A percentile compares a stretch with the other conserved stretches of the same genome.
Evolutionary conservation across 2,113 vertebrate species (phyloP).

Genomic region (Acanthisitta chloris): DNA sequence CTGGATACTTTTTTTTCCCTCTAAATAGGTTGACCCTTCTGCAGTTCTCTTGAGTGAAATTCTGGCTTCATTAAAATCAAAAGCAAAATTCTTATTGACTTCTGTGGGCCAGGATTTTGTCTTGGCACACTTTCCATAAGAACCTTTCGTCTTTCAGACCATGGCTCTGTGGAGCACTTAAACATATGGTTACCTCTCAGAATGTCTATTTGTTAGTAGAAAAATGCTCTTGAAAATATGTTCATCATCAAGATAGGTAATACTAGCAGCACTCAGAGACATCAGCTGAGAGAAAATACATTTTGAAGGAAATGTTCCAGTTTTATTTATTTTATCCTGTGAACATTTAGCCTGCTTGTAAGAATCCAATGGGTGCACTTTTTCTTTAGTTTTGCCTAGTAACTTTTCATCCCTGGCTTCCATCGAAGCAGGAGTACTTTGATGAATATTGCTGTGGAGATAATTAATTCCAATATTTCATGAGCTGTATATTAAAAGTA

Average conservation of each 20-base stretch:
- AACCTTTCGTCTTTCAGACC: constrained; percentile 13
- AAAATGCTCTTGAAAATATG: constrained; percentile 49
- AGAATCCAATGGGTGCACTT: not conserved
- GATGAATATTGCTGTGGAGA: not conserved
- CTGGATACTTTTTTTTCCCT: not conserved
- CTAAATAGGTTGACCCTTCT: constrained; percentile 23
- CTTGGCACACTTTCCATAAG: constrained; percentile 11
- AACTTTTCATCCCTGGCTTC: not conserved
- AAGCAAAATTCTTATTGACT: constrained; percentile 26
- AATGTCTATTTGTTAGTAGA: constrained; percentile 40
- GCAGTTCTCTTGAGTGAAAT: constrained; percentile 39
- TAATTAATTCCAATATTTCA: constrained; percentile 22
- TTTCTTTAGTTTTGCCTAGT: not conserved
- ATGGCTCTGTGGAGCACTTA: constrained; percentile 23
- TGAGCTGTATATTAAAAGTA: not conserved
- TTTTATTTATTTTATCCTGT: constrained; percentile 15
- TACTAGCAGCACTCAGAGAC: not conserved
- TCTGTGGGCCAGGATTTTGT: constrained; percentile 23
- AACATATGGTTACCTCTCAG: constrained; percentile 37
- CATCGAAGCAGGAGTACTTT: not conserved
- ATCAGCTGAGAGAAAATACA: not conserved
- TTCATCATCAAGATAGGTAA: constrained; percentile 25
- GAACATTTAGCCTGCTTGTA: not conserved
- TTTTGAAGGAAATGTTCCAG: not conserved
- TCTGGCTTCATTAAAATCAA: constrained; percentile 45